Percentiles rank a stretch among this genome's conserved stretches.
Conservation (phyloP, 2,113 vertebrate genomes). For the Equus quagga region DNA sequence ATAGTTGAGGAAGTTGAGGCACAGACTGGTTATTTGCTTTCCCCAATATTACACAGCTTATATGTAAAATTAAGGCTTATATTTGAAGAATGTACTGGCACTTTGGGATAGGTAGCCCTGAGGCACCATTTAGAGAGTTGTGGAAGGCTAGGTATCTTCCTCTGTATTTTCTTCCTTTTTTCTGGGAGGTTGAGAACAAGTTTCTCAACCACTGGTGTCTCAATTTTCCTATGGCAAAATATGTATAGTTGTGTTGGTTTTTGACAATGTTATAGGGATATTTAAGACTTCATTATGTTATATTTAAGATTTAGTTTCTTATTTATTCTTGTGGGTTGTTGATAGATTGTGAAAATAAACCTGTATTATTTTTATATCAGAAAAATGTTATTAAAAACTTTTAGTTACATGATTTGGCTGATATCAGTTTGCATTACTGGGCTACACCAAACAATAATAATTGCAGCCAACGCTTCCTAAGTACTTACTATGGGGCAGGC, state of each 20-base stretch:
- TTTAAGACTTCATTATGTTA: neutral
- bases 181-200: neutral
- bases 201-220: neutral
- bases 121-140: neutral
- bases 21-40: neutral
- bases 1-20: neutral
- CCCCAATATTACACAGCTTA: neutral
- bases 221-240: neutral
- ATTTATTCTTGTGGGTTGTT: neutral
- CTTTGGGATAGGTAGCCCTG: accelerated
- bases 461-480: neutral
- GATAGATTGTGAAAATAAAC: neutral
- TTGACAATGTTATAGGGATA: neutral
- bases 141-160: neutral
- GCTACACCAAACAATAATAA: neutral
- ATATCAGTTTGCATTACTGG: neutral
- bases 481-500: neutral
- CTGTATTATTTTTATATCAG: neutral
- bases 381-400: neutral
- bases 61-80: neutral
- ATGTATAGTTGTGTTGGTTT: neutral
- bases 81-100: neutral
- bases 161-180: neutral
- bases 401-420: neutral
- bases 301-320: neutral